Conservation (phyloP, 2,113 vertebrate species). For the zebrafish (Danio rerio) region DNA sequence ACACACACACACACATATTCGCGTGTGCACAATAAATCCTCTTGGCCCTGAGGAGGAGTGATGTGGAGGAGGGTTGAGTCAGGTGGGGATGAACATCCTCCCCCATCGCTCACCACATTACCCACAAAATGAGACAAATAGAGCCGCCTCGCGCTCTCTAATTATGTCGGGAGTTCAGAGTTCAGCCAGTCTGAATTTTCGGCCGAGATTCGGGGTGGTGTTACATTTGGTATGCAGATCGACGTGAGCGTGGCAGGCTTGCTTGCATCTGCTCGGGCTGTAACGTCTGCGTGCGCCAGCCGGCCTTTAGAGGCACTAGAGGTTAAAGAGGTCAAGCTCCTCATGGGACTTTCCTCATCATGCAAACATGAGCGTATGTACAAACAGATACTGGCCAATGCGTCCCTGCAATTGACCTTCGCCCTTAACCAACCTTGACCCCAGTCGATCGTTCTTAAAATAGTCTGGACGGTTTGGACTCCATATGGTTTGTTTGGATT, state of each 20-base stretch:
- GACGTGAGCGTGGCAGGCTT: slow-evolving; percentile 67
- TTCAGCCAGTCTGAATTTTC: slow-evolving; percentile 48
- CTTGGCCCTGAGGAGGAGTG: slow-evolving; percentile 36
- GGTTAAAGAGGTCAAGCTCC: slow-evolving; percentile 58
- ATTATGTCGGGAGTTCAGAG: slow-evolving; percentile 43
- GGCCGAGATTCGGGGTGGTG: slow-evolving; percentile 62
- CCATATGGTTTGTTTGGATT: background rate
- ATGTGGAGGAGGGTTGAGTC: slow-evolving; percentile 57
- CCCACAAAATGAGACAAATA: slow-evolving; percentile 37
- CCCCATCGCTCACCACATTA: slow-evolving; percentile 19
- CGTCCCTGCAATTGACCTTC: slow-evolving; percentile 72
- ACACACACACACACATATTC: slow-evolving; percentile 28
- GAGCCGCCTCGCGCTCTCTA: slow-evolving; percentile 24
- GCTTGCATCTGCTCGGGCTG: slow-evolving; percentile 54
- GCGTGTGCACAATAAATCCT: slow-evolving; percentile 48
- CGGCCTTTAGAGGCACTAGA: slow-evolving; percentile 62
- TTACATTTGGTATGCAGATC: slow-evolving; percentile 86
- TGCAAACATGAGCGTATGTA: slow-evolving; percentile 44
- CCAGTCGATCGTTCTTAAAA: slow-evolving; percentile 67
- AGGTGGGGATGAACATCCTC: slow-evolving; percentile 44
- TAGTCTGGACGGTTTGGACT: slow-evolving; percentile 38
- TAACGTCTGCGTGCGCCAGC: slow-evolving; percentile 60
- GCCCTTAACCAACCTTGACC: slow-evolving; percentile 79
- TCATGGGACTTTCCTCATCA: slow-evolving; percentile 68
- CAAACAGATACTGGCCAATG: slow-evolving; percentile 25